These are phyloP conservation scores for Allolobophora icterica DNA, from an alignment of 2,888 invertebrate species.

Conservation along the genomic window DNA sequence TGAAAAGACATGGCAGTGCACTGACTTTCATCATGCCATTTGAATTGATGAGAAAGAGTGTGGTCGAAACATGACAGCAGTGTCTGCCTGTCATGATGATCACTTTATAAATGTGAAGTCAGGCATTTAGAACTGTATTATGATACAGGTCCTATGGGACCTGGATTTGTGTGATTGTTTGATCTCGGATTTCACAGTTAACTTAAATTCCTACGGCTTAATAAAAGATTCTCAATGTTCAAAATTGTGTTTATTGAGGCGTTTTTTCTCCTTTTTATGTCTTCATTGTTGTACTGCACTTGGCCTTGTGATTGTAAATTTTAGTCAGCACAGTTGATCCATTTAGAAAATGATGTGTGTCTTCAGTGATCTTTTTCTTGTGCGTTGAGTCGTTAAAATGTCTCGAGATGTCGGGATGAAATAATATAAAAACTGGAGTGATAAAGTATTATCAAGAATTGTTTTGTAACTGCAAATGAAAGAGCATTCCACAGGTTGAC, in stretches of 20 bases:
- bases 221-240: not conserved
- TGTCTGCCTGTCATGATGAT: not conserved
- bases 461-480: not conserved
- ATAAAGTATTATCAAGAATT: not conserved
- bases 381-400: not conserved
- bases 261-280: not conserved
- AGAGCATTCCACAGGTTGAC: not conserved
- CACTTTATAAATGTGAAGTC: not conserved
- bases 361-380: not conserved
- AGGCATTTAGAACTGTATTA: not conserved
- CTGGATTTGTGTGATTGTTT: not conserved
- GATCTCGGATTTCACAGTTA: not conserved
- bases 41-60: not conserved
- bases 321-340: not conserved
- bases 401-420: not conserved
- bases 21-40: not conserved
- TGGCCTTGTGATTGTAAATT: not conserved
- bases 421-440: not conserved
- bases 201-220: not conserved
- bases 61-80: not conserved
- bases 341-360: not conserved
- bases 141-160: too few relatives aligned
- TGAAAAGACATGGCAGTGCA: not conserved
- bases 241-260: not conserved
- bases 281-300: constrained; percentile 1